Evolutionary conservation across 2,888 invertebrate genomes (phyloP), one percentile per base, ranked within the genome.

Genomic region (Cremastinae sp.): DNA sequence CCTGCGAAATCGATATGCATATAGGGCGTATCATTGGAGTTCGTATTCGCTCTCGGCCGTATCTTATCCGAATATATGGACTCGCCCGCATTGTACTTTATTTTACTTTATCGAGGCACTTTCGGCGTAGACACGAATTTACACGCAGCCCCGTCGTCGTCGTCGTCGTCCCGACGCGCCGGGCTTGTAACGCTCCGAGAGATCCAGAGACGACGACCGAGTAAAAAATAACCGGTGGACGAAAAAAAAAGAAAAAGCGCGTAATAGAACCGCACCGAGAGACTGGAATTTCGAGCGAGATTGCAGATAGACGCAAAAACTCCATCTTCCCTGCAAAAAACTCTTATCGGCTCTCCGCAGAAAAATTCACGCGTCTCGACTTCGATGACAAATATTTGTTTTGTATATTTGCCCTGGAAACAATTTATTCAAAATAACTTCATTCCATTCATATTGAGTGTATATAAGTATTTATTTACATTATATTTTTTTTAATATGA

Each of bases 71-170:
- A 78, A 62, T 80, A 74, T 78, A 80, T 75, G 62, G 78, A 66
- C 58, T 71, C 62, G 34, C 70, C 62, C 70, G 62, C 64, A 75
- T 73, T 78, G 71, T 75, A 80, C 74, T 75, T 78, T 75, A 78
- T 66, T 65, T 61, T 66, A 80, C 68, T 80, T 79, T 78, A 79
- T 80, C 66, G 75, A 62, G 58, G 66, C 77, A 78, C 80, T 78
- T 61, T 66, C 47, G 59, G 49, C 28, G 28, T 53, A 64, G 54
- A 61, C 66, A 62, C 41, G 66, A 68, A 65, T 68, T 68, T 72
- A 72, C 75, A 51, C 59, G 65, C 56, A 3, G 49, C 61, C 53
- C 41, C 41, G 49, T 72, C 65, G 18, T 41, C 28, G 54, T 22
- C 36, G n/a, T n/a, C n/a, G n/a, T n/a, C n/a, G n/a, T n/a, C 28